phyloP scores from a whole-genome alignment of 1,140 invertebrate genomes.

The Pseudomyrmex gracilis region DNA sequence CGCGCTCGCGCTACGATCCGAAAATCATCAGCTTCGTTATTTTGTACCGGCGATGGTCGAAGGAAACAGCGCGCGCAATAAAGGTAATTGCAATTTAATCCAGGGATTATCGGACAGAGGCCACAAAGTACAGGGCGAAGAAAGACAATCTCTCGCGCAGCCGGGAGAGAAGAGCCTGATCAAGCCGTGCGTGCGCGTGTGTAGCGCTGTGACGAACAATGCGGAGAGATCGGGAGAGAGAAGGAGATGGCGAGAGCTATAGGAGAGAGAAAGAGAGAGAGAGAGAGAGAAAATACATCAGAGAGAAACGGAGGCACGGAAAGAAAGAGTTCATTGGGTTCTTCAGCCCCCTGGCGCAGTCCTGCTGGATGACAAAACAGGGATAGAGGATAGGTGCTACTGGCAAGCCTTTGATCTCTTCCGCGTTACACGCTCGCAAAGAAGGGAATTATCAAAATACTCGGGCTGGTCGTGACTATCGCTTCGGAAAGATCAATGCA shows the following conservation, averaged over 20 bases:
- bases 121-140: slow-evolving; percentile 61
- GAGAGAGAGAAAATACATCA: slow-evolving; percentile 27
- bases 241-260: not conserved
- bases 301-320: slow-evolving; percentile 45
- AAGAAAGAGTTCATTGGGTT: slow-evolving; percentile 65
- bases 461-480: slow-evolving; percentile 66
- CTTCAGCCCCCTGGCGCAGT: slow-evolving; percentile 79
- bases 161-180: slow-evolving; percentile 66
- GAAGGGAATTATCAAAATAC: slow-evolving; percentile 81
- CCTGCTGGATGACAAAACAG: slow-evolving; percentile 83
- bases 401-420: slow-evolving; percentile 86
- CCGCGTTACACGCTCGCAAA: slow-evolving; percentile 81
- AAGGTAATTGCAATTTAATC: slow-evolving; percentile 83
- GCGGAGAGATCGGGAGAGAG: not conserved
- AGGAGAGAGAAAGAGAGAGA: not conserved
- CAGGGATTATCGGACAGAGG: slow-evolving; percentile 55
- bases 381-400: slow-evolving; percentile 85
- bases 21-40: slow-evolving; percentile 62
- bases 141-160: slow-evolving; percentile 63
- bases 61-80: slow-evolving; percentile 73
- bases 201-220: slow-evolving; percentile 33
- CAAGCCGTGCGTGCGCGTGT: slow-evolving; percentile 60
- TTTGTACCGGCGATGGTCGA: slow-evolving; percentile 28
- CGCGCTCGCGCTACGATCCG: slow-evolving; percentile 41
- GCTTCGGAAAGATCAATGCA: slow-evolving; percentile 65